Evolutionary conservation across 2,888 invertebrate genomes (phyloP).

Genomic region (Tinea pellionella): DNA sequence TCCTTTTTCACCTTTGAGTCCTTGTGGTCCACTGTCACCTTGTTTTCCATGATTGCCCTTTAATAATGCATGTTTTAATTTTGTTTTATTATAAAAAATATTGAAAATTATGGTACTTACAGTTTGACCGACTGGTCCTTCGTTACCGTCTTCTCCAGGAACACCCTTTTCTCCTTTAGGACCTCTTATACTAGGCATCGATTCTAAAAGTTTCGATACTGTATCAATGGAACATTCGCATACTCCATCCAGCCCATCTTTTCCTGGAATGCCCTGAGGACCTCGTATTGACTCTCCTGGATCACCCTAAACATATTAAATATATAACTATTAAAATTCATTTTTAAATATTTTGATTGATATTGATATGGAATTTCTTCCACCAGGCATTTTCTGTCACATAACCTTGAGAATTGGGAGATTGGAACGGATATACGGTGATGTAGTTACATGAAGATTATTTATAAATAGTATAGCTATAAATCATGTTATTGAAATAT

Average conservation of each 20-base stretch:
- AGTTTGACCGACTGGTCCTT: no score
- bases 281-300: slow-evolving; percentile 29
- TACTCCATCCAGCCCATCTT: slow-evolving; percentile 71
- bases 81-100: no score
- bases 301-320: slow-evolving; percentile 25
- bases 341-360: no score
- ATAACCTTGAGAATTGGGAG: no score
- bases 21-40: slow-evolving; percentile 73
- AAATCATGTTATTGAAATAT: neutral
- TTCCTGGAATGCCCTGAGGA: slow-evolving; percentile 57
- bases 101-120: no score
- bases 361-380: no score
- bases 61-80: no score
- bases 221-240: slow-evolving; percentile 40
- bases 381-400: no score
- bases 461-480: no score
- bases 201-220: slow-evolving; percentile 32
- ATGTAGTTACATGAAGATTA: no score
- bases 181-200: slow-evolving; percentile 59
- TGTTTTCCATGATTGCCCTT: slow-evolving; percentile 72
- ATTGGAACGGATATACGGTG: no score
- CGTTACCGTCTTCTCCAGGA: neutral
- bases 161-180: slow-evolving; percentile 64
- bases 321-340: neutral
- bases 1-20: slow-evolving; percentile 72